These are phyloP conservation scores for Sweltsa coloradensis DNA, from an alignment of 1,140 invertebrate genomes.

Conservation along the genomic window DNA sequence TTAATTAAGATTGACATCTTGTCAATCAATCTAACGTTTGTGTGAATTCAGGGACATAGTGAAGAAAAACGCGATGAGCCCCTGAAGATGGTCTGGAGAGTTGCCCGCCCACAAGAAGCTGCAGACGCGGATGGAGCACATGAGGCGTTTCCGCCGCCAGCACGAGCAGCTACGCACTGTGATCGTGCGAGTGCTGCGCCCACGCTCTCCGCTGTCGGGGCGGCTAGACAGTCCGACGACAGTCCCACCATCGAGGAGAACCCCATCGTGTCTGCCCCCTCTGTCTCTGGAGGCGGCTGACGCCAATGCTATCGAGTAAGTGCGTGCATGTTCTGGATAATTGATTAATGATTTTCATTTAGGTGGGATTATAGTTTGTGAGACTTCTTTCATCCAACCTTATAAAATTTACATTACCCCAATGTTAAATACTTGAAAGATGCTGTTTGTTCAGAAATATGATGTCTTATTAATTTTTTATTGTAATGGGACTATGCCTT, in stretches of 20 bases:
- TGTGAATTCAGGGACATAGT: conserved; percentile 63
- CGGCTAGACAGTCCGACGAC: conserved; percentile 31
- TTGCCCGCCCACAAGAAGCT: conserved; percentile 90
- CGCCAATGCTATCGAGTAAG: conserved; percentile 75
- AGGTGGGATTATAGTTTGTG: too few relatives aligned
- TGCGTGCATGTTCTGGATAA: background rate
- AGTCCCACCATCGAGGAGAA: conserved; percentile 25
- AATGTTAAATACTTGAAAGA: conserved; percentile 2
- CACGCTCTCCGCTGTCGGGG: conserved; percentile 31
- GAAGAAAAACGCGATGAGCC: conserved; percentile 94
- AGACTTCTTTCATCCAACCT: too few relatives aligned
- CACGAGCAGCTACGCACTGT: conserved; percentile 96
- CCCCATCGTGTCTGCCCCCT: too few relatives aligned
- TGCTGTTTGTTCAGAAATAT: too few relatives aligned
- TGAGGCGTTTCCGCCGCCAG: conserved; percentile 90
- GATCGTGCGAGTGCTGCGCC: conserved; percentile 84
- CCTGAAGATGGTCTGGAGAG: conserved; percentile 94
- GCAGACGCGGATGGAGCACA: conserved; percentile 90
- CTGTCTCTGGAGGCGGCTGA: conserved; percentile 67
- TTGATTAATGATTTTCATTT: background rate
- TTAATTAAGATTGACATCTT: conserved; percentile 1
- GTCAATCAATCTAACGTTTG: background rate
- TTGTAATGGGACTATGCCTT: too few relatives aligned
- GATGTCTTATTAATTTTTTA: too few relatives aligned
- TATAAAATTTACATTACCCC: too few relatives aligned